Percentiles rank a stretch among this genome's conserved stretches.
Conservation (phyloP, 1,140 invertebrate species). For the Aphidius gifuensis region DNA sequence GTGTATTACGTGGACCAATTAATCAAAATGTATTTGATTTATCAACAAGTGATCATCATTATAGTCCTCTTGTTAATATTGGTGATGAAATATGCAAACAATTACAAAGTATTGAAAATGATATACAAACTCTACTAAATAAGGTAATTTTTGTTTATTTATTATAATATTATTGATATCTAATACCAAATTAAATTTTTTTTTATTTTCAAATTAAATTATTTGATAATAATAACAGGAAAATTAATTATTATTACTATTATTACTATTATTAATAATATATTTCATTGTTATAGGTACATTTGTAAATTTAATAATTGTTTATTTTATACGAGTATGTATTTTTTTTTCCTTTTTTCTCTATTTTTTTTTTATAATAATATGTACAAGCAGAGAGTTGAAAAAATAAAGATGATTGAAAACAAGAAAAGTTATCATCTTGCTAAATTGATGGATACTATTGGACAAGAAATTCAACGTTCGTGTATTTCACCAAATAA, state of each 20-base stretch:
- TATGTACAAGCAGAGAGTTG: too few relatives aligned
- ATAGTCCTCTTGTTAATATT: conserved; percentile 44
- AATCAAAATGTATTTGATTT: conserved; percentile 71
- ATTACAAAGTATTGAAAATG: conserved; percentile 63
- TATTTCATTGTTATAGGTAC: too few relatives aligned
- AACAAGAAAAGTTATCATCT: conserved; percentile 1
- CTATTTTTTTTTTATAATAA: too few relatives aligned
- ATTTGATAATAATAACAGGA: neutral
- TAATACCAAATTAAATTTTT: conserved; percentile 12
- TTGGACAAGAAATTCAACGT: too few relatives aligned
- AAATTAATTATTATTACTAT: neutral
- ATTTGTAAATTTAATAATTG: too few relatives aligned
- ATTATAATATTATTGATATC: neutral
- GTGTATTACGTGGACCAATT: conserved; percentile 72
- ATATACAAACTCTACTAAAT: conserved; percentile 66
- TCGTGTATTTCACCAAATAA: too few relatives aligned
- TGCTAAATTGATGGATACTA: neutral
- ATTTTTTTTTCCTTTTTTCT: conserved; percentile 15
- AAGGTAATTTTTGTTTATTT: conserved; percentile 56
- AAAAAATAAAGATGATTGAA: neutral
- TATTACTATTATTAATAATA: too few relatives aligned
- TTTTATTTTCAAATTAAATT: conserved; percentile 17
- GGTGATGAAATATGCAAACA: conserved; percentile 61
- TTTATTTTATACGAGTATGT: neutral
- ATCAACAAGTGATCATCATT: conserved; percentile 45